phyloP scores from a whole-genome alignment of 1,140 invertebrate genomes.

The Eriocheir sinensis region DNA sequence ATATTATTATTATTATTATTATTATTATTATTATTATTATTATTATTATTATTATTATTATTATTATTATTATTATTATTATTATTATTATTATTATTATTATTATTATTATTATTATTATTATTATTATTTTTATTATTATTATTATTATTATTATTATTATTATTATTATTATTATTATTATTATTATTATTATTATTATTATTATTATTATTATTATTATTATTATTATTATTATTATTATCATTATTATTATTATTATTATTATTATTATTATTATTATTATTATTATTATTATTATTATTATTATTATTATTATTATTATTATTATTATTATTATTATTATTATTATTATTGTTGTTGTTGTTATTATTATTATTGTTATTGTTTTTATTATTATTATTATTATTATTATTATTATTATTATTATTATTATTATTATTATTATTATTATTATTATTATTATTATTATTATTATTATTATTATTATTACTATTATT shows the following conservation, averaged over 20 bases:
- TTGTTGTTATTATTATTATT: not conserved
- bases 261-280: slow-evolving; percentile 47
- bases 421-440: not conserved
- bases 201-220: slow-evolving; percentile 13
- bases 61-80: slow-evolving; percentile 43
- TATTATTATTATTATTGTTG: slow-evolving; percentile 29
- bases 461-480: not conserved
- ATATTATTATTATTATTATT: slow-evolving; percentile 47
- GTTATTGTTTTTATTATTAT: too few species aligned
- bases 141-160: slow-evolving; percentile 4
- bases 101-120: slow-evolving; percentile 49
- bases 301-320: slow-evolving; percentile 43
- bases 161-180: slow-evolving; percentile 30
- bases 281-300: slow-evolving; percentile 39
- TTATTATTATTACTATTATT: slow-evolving; percentile 29
- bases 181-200: slow-evolving; percentile 28
- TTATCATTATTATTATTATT: slow-evolving; percentile 29
- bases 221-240: not conserved
- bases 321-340: slow-evolving; percentile 32
- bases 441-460: slow-evolving; percentile 5
- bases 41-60: slow-evolving; percentile 33
- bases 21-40: slow-evolving; percentile 33
- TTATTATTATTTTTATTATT: slow-evolving; percentile 42
- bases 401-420: not conserved
- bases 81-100: slow-evolving; percentile 42